Evolutionary conservation across 2,888 invertebrate genomes (phyloP).

Genomic region (Electrophaes corylata): DNA sequence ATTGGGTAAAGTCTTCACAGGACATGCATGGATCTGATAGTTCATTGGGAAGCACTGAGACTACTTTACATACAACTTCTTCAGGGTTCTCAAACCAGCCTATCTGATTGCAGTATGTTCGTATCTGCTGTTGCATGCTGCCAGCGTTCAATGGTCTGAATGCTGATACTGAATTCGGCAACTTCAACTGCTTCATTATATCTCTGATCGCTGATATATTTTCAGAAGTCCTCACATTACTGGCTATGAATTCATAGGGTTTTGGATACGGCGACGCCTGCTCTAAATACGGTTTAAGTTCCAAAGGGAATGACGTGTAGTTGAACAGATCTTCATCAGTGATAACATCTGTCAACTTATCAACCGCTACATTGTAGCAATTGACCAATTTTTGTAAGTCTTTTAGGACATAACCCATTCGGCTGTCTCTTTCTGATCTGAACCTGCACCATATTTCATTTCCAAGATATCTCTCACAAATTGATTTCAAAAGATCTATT

Average conservation of each 20-base stretch:
- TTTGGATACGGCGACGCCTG: constrained; percentile 82
- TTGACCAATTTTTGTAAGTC: constrained; percentile 84
- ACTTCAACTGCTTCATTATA: constrained; percentile 80
- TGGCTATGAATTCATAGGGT: constrained; percentile 87
- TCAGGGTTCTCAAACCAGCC: constrained; percentile 77
- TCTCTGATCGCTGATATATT: constrained; percentile 78
- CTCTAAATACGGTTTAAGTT: constrained; percentile 84
- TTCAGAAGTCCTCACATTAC: constrained; percentile 81
- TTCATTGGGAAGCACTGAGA: constrained; percentile 69
- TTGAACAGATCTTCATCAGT: constrained; percentile 84
- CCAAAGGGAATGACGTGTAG: constrained; percentile 86
- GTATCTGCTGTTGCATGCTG: constrained; percentile 75
- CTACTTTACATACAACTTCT: constrained; percentile 77
- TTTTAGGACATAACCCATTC: constrained; percentile 74
- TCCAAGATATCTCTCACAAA: constrained; percentile 83
- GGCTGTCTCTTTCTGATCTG: constrained; percentile 60
- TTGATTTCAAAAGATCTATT: constrained; percentile 82
- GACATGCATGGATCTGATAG: constrained; percentile 67
- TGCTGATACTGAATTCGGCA: constrained; percentile 74
- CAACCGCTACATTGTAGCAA: constrained; percentile 88
- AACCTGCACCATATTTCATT: constrained; percentile 86
- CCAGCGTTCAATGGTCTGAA: constrained; percentile 73
- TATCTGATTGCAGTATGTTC: constrained; percentile 77
- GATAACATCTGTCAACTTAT: constrained; percentile 84
- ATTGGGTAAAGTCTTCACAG: constrained; percentile 61